phyloP scores from a whole-genome alignment of 2,888 invertebrate genomes.

The Hydrotaea diabolus region DNA sequence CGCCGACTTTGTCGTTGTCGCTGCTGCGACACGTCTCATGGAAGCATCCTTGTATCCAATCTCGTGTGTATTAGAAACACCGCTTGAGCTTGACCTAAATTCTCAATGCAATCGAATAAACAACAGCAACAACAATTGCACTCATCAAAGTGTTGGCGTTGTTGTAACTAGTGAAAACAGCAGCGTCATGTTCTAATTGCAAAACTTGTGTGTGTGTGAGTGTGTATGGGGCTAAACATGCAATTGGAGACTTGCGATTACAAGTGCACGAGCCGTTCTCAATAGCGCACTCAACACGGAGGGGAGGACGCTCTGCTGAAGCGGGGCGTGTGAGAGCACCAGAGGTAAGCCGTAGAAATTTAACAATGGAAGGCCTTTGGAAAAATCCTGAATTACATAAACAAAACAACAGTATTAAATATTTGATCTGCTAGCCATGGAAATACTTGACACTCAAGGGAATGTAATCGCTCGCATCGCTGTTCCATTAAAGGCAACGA shows the following conservation, averaged over 20 bases:
- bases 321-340: neutral
- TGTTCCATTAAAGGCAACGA: no score
- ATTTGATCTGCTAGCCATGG: neutral
- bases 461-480: no score
- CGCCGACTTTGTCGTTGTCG: neutral
- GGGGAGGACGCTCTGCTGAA: neutral
- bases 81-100: slow-evolving; percentile 77
- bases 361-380: slow-evolving; percentile 16
- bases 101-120: slow-evolving; percentile 67
- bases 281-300: neutral
- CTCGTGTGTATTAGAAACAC: slow-evolving; percentile 78
- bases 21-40: slow-evolving; percentile 60
- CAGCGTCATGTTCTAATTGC: slow-evolving; percentile 69
- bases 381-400: slow-evolving; percentile 14
- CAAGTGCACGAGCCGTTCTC: neutral
- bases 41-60: slow-evolving; percentile 77
- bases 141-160: slow-evolving; percentile 50
- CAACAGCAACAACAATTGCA: slow-evolving; percentile 56
- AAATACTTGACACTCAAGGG: neutral
- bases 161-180: slow-evolving; percentile 18
- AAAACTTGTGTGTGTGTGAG: slow-evolving; percentile 53
- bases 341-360: slow-evolving; percentile 23
- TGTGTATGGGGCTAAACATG: slow-evolving; percentile 36
- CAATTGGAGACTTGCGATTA: slow-evolving; percentile 1
- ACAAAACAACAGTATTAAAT: neutral